A percentile compares a stretch with the other conserved stretches of the same genome.
Evolutionary conservation across 2,888 invertebrate genomes (phyloP).

Genomic region (Entomobrya multifasciata): DNA sequence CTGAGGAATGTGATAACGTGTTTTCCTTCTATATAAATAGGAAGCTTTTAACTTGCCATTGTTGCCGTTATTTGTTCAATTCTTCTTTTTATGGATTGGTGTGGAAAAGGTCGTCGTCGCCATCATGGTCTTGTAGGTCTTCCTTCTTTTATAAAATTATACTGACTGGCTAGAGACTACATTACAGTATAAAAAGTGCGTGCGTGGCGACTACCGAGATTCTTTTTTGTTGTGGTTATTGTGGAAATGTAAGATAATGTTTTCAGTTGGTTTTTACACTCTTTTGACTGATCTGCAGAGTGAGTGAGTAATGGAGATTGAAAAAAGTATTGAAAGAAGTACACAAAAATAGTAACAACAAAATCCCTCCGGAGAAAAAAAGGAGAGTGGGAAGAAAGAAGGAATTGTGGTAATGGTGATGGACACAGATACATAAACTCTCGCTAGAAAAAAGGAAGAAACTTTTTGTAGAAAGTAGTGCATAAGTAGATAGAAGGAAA

Average conservation of each 20-base stretch:
- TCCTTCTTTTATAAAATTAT: not conserved
- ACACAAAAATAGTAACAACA: no score
- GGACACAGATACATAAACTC: conserved; percentile 7
- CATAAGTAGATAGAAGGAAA: no score
- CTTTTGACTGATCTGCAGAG: not conserved
- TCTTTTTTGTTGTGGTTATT: not conserved
- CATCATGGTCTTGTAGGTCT: not conserved
- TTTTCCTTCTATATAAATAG: not conserved
- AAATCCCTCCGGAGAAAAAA: not conserved
- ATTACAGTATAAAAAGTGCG: no score
- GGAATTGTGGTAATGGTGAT: not conserved
- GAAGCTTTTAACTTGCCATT: not conserved
- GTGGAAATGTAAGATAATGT: not conserved
- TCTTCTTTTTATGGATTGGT: not conserved
- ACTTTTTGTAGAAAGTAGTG: not conserved
- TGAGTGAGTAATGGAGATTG: conserved; percentile 27
- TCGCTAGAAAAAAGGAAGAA: no score
- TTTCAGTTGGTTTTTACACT: not conserved
- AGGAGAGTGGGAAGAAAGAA: not conserved
- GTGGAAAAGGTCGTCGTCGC: not conserved
- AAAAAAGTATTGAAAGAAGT: conserved; percentile 14
- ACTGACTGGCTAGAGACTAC: no score
- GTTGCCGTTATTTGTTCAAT: conserved; percentile 2
- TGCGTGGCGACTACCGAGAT: not conserved
- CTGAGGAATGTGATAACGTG: no score